Evolutionary conservation across 2,888 invertebrate species (phyloP), one percentile per base, ranked within the genome.

Genomic region (Clostera curtula): DNA sequence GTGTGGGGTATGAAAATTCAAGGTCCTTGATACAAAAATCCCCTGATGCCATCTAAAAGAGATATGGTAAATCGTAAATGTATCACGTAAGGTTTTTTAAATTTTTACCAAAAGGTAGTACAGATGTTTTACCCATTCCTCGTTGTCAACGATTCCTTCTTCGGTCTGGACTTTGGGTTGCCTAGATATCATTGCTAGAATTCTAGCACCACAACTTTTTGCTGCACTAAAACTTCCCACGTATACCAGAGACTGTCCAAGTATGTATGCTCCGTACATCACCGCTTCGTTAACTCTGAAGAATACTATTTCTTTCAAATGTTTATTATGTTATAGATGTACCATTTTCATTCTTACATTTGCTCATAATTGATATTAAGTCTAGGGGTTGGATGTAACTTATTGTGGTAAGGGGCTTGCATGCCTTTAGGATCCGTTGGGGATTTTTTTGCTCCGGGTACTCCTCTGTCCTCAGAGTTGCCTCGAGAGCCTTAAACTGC

Each of bases 1-100:
- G 85, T 0, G 92, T 90, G 0, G 96, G 95, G 65, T 96, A 96
- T 42, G 88, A 85, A 68, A 95, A 96, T 49, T 89, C 86, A 0
- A 93, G 86, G 28, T 90, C 86, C 27, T 88, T 86, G 41, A 92
- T 85, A 22, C 79, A 79, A 37, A 94, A 89, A 29, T 88, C 86
- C 0, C 93, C 93, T 12, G 88, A 82, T 1, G 87, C 80, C 35
- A 77, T 70, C 86, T 90, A 45, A 5, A 40, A 33, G 9, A n/a
- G 23, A 22, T 4, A 21, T 19, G 4, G 5, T 23, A 20, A 16
- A 20, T 13, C 8, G 13, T 19, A 13, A 7, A 12, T 12, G 8
- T 3, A 6, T 5, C n/a, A 13, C 1, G 1, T 16, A 3, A n/a
- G 90, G 16, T 3, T 4, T 5, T 14, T n/a, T 5, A n/a, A 1